A percentile compares a stretch with the other conserved stretches of the same genome.
These are phyloP conservation scores for Eristalis pertinax DNA, from an alignment of 2,888 invertebrate genomes.

Conservation along the genomic window DNA sequence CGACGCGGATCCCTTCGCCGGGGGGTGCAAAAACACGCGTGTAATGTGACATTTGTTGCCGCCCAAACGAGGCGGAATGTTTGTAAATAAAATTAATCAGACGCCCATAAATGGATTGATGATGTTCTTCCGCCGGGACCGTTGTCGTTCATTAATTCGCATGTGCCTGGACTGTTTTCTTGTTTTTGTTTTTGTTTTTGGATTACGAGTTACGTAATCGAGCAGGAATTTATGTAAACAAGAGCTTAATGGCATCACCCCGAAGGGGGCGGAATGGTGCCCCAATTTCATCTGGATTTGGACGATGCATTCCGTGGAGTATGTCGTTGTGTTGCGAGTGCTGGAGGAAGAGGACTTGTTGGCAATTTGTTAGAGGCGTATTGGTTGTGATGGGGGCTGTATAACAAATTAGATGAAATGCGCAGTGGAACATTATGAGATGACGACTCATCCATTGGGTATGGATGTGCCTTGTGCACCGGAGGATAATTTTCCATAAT, in stretches of 20 bases:
- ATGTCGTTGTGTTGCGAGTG: too few relatives aligned
- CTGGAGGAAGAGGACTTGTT: too few relatives aligned
- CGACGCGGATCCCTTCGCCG: neutral
- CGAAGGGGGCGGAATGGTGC: neutral
- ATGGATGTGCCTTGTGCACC: too few relatives aligned
- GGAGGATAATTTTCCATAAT: too few relatives aligned
- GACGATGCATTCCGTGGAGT: too few relatives aligned
- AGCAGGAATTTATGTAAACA: slow-evolving; percentile 4
- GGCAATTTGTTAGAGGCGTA: too few relatives aligned
- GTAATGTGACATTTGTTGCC: neutral
- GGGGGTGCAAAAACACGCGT: neutral
- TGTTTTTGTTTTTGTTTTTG: neutral
- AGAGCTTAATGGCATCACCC: neutral
- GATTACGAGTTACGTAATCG: neutral
- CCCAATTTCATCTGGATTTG: neutral
- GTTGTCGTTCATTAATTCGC: neutral
- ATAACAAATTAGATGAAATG: too few relatives aligned
- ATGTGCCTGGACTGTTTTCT: neutral
- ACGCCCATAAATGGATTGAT: neutral
- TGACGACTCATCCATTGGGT: too few relatives aligned
- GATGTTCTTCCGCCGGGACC: neutral
- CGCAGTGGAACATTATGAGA: too few relatives aligned
- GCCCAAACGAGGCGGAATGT: neutral
- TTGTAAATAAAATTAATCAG: neutral
- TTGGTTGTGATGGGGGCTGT: too few relatives aligned